Evolutionary conservation across 1,140 invertebrate species (phyloP), one percentile per base, ranked within the genome.

Genomic region (Bombus soroeensis): DNA sequence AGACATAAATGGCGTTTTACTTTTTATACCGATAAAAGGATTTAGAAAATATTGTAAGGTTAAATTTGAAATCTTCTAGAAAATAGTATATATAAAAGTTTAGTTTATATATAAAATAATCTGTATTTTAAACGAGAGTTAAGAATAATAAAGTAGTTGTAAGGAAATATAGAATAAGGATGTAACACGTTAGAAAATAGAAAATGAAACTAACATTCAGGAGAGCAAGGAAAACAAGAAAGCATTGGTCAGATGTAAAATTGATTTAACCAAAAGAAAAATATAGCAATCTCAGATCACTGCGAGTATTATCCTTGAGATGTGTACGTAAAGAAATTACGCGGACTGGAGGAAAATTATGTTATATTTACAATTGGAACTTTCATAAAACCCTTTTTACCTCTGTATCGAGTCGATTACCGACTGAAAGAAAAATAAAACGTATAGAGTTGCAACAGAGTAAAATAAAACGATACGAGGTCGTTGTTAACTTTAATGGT

Each of bases 401-500:
- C 18, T 28, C n/a, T 43, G 5, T 18, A n/a, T 32, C n/a, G n/a
- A 28, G 10, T 32, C 15, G 39, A 64, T 53, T 22, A 18, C 25
- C 12, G 32, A 32, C 1, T 18, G 9, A 32, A 28, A 18, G 12
- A 15, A 1, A 28, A 32, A 2, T 22, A 34, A 66, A 59, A 57
- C 15, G 8, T 32, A 76, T 39, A 78, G 68, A 83, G 22, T 53
- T 10, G 64, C 34, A 13, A 32, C 25, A 15, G 5, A 13, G 71
- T 3, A 25, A 39, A 70, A 83, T 70, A 70, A 64, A 32, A 43
- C 41, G 81, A 78, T 34, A 70, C 43, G 41, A 34, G 12, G 37
- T 71, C 64, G 74, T 78, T 78, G 70, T 83, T 83, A 77, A 70
- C 43, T 83, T 83, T 70, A 59, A 83, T 78, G 74, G 37, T n/a